Conservation (phyloP, 2,113 vertebrate genomes). For the Amphiprion percula region DNA sequence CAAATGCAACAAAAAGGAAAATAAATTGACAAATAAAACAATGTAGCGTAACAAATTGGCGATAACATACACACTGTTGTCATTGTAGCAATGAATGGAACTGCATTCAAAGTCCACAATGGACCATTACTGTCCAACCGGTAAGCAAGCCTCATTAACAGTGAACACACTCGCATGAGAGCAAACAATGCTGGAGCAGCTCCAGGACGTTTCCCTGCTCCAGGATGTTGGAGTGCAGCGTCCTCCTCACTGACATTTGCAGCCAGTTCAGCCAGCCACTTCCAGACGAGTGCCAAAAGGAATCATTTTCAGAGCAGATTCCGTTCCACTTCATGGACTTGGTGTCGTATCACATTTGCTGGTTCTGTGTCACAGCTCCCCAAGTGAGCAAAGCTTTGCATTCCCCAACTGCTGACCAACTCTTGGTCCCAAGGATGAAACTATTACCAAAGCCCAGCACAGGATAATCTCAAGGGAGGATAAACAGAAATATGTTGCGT, state of each 20-base stretch:
- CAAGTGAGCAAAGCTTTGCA: slow-evolving; percentile 25
- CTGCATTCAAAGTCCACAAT: no score
- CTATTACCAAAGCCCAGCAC: background rate
- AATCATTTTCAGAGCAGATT: slow-evolving; percentile 60
- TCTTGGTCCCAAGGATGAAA: slow-evolving; percentile 3
- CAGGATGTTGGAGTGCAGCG: slow-evolving; percentile 16
- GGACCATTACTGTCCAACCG: background rate
- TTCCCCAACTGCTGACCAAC: slow-evolving; percentile 24
- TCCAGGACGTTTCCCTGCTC: slow-evolving; percentile 19
- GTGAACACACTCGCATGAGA: background rate
- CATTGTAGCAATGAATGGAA: no score
- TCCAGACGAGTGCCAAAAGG: slow-evolving; percentile 58
- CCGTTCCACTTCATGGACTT: slow-evolving; percentile 51
- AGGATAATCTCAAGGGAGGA: background rate
- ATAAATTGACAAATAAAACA: background rate
- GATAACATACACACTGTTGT: no score
- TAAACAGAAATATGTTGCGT: slow-evolving; percentile 6
- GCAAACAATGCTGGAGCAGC: slow-evolving; percentile 11
- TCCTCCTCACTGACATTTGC: slow-evolving; percentile 30
- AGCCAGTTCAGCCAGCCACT: slow-evolving; percentile 37
- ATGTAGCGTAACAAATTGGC: background rate
- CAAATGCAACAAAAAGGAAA: background rate
- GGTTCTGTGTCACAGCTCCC: slow-evolving; percentile 41
- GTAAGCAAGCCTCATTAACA: slow-evolving; percentile 20
- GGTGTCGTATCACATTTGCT: slow-evolving; percentile 56